Evolutionary conservation across 2,113 vertebrate species (phyloP), one percentile per base, ranked within the genome.

Genomic region (Laterallus jamaicensis): DNA sequence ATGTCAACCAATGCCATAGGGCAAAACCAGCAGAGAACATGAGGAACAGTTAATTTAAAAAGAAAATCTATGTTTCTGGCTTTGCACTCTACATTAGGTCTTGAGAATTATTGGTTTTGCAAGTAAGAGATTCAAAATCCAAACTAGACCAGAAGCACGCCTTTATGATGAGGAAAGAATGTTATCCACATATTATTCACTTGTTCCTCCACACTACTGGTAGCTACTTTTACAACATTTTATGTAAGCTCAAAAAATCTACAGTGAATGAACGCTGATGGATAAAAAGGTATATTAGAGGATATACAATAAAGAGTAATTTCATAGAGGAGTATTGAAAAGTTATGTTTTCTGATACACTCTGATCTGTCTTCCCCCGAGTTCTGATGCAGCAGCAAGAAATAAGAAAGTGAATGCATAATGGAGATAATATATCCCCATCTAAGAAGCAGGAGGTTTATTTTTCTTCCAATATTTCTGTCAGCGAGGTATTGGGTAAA

Each of bases 1-100:
- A 98, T 98, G 98, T 98, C 98, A 98, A 91, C 96, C 94, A 95
- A 42, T 90, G 98, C 97, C 97, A 96, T 5, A 2, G 96, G 98
- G 97, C 86, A 98, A 97, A 97, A 89, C 14, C 74, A 88, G 54
- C 37, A 94, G 55, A 93, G 47, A 97, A 95, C 56, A 91, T 11
- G 59, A 97, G 67, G 64, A 95, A 90, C 56, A 35, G 39, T 59
- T 95, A 97, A 98, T 96, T 96, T 96, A 82, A 98, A 98, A 97
- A 90, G 50, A 98, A 97, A 97, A 91, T 93, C 50, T 88, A 25
- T 92, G 58, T 77, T 97, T 85, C 69, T 76, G 11, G 6, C 55
- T 83, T 90, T 19, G 10, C 58, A 69, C 15, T 67, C 55, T 86
- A 80, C 5, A 75, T 83, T 68, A 94, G 12, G 55, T 76, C 68